A percentile compares a stretch with the other conserved stretches of the same genome.
These are phyloP conservation scores for Luidia sarsii DNA, from an alignment of 53 echinoderm and acorn worm species.

Conservation along the genomic window DNA sequence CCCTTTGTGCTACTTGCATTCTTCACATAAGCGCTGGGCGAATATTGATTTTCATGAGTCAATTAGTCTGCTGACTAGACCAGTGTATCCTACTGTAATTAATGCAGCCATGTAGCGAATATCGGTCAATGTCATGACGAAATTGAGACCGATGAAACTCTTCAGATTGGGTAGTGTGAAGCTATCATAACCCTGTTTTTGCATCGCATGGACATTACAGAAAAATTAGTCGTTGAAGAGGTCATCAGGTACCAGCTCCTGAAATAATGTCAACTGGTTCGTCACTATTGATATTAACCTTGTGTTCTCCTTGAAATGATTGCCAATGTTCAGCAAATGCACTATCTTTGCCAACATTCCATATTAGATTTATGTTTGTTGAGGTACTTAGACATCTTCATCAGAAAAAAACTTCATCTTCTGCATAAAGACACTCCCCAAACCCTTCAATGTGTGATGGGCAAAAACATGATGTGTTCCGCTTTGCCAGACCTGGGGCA, in stretches of 20 bases:
- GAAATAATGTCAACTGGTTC: slow-evolving; percentile 21
- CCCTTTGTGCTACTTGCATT: no score
- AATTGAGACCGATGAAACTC: slow-evolving; percentile 8
- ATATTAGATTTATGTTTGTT: neutral
- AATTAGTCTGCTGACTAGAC: neutral
- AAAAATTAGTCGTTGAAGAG: neutral
- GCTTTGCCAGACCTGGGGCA: no score
- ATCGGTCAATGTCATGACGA: slow-evolving; percentile 4
- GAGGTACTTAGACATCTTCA: no score
- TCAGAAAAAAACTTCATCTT: no score
- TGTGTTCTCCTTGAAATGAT: slow-evolving; percentile 17
- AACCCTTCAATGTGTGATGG: no score
- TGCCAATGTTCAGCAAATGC: neutral
- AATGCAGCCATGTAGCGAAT: no score
- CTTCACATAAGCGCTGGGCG: no score
- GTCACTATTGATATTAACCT: slow-evolving; percentile 1
- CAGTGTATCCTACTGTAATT: slow-evolving; percentile 3
- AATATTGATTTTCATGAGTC: no score
- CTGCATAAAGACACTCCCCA: no score
- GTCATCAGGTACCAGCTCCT: slow-evolving; percentile 9
- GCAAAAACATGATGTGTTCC: no score
- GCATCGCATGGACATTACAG: slow-evolving; percentile 16
- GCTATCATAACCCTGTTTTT: slow-evolving; percentile 14
- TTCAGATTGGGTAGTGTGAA: slow-evolving; percentile 17
- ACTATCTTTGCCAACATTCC: slow-evolving; percentile 11